Evolutionary conservation across 2,797 vertebrate species (phyloP), one percentile per base, ranked within the genome.

Genomic region (Meda fulgida): DNA sequence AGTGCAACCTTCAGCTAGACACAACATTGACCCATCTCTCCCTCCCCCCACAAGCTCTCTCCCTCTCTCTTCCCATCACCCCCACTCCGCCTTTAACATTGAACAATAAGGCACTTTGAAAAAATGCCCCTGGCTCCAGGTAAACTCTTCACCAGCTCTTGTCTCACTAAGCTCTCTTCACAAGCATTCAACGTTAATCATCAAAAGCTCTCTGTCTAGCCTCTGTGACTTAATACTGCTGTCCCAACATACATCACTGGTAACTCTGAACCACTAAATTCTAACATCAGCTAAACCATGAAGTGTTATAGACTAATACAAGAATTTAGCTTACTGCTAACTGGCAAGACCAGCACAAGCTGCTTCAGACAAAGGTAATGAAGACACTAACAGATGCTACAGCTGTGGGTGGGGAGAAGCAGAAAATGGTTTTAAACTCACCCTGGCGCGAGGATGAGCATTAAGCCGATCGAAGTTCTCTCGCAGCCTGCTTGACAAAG

Each of bases 1-100:
- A 94, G 94, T 94, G 92, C 91, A 93, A 92, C 86, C 89, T 91
- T 91, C 87, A 92, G 89, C 92, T 93, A 95, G 94, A 95, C 94
- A 94, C 94, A 95, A 94, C 93, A 95, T 80, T 91, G 91, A 89
- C 91, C 91, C 89, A 72, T 90, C 87, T 43, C 85, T 91, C 88
- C 88, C 85, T 73, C 80, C 89, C 70, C 84, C 83, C 80, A 65
- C 70, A 38, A 72, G 10, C 83, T 70, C 58, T 66, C 73, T 63
- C n/a, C 53, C 88, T 70, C 80, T 34, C 48, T 80, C 69, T 76
- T 51, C 10, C 73, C n/a, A 76, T 43, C 55, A 72, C 86, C 90
- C 89, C 89, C 88, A 89, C 87, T 84, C 79, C 11, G 76, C 69
- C 84, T 81, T 34, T 58, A 53, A 72, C 80, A 83, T 78, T 55